A percentile compares a stretch with the other conserved stretches of the same genome.
These are phyloP conservation scores for Charina bottae DNA, from an alignment of 2,113 vertebrate genomes.

Conservation along the genomic window DNA sequence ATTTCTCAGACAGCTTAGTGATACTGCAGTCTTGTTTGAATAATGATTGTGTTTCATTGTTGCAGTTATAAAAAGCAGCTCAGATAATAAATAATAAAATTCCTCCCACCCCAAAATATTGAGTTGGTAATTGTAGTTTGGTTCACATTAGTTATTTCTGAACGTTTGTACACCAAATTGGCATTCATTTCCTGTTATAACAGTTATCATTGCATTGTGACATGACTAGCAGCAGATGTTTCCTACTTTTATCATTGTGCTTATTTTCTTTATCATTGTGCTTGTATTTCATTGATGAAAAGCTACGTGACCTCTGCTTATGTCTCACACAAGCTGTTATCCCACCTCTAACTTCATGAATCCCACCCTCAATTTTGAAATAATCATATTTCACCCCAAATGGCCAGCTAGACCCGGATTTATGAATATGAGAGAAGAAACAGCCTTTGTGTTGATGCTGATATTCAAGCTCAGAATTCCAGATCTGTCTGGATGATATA, in stretches of 20 bases:
- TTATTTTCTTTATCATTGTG: background rate
- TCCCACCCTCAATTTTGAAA: background rate
- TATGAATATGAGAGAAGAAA: fast-evolving
- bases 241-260: background rate
- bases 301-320: background rate
- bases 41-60: background rate
- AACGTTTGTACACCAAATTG: background rate
- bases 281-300: background rate
- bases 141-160: background rate
- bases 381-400: background rate
- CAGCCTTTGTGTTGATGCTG: fast-evolving
- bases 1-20: background rate
- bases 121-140: background rate
- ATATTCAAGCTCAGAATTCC: background rate
- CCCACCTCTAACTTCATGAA: background rate
- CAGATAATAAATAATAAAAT: background rate
- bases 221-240: conserved; percentile 1
- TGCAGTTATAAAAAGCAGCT: background rate
- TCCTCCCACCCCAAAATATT: too few species aligned
- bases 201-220: background rate
- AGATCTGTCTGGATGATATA: background rate
- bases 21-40: conserved; percentile 4
- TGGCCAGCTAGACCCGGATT: background rate
- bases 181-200: conserved; percentile 1
- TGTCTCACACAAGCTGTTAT: background rate